phyloP scores from a whole-genome alignment of 2,113 vertebrate species.

The Corythornis vintsioides region DNA sequence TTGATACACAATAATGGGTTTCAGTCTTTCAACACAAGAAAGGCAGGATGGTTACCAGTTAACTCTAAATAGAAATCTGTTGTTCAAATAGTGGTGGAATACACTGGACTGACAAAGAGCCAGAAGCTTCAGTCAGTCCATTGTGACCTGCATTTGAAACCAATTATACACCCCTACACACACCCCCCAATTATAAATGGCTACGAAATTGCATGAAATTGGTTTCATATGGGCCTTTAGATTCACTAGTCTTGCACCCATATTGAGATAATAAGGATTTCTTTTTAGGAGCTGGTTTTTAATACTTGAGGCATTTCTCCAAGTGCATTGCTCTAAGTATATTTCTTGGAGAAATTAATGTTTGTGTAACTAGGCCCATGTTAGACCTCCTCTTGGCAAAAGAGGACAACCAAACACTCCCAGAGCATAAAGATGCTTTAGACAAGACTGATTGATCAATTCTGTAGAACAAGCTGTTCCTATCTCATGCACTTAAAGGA shows the following conservation, averaged over 20 bases:
- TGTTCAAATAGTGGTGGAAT: constrained; percentile 45
- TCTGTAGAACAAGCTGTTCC: not conserved
- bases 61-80: constrained; percentile 42
- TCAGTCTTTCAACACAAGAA: constrained; percentile 24
- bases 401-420: not conserved
- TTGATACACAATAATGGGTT: constrained; percentile 5
- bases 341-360: constrained; percentile 64
- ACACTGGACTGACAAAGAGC: constrained; percentile 23
- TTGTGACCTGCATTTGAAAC: constrained; percentile 72
- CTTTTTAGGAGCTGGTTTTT: constrained; percentile 56
- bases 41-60: constrained; percentile 19
- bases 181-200: constrained; percentile 37
- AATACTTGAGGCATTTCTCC: constrained; percentile 64
- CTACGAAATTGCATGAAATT: constrained; percentile 70
- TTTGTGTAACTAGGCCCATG: constrained; percentile 40
- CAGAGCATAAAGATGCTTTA: not conserved
- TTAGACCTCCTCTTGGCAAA: not conserved
- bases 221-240: constrained; percentile 69
- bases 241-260: constrained; percentile 60
- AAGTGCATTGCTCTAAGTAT: constrained; percentile 63
- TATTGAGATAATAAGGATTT: constrained; percentile 74
- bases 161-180: constrained; percentile 47
- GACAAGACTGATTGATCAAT: not conserved
- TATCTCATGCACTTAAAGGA: not conserved
- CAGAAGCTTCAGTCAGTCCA: not conserved